phyloP scores from a whole-genome alignment of 2,888 invertebrate genomes.

The Polyommatus icarus region DNA sequence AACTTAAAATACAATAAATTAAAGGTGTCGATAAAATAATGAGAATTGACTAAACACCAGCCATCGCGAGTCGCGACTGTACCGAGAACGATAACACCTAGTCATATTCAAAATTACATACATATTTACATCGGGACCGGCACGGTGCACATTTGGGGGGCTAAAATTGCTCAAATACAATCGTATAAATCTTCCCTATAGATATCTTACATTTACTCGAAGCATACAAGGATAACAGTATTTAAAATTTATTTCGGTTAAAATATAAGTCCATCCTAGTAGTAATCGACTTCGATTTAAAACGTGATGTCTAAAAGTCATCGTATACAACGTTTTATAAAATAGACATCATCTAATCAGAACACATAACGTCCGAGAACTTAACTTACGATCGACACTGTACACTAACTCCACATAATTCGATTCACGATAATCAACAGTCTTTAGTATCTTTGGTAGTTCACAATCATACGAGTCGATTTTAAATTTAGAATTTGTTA shows the following conservation, averaged over 20 bases:
- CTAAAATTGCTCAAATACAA: conserved; percentile 69
- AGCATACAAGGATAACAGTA: conserved; percentile 77
- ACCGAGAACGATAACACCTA: conserved; percentile 43
- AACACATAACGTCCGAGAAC: conserved; percentile 52
- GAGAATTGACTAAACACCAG: conserved; percentile 46
- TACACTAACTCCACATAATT: conserved; percentile 45
- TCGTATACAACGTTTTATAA: conserved; percentile 79
- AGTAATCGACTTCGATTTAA: conserved; percentile 64
- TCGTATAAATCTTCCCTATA: conserved; percentile 76
- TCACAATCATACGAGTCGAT: conserved; percentile 40
- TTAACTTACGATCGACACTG: conserved; percentile 45
- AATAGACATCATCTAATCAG: conserved; percentile 70
- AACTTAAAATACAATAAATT: conserved; percentile 52
- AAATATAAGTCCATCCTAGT: conserved; percentile 67
- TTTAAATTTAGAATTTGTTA: conserved; percentile 44
- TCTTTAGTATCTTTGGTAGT: conserved; percentile 53
- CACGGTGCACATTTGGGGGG: conserved; percentile 55
- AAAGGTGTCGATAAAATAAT: conserved; percentile 52
- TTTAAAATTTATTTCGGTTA: conserved; percentile 75
- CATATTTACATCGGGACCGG: conserved; percentile 60
- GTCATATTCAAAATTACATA: conserved; percentile 58
- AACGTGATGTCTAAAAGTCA: conserved; percentile 71
- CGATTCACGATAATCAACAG: conserved; percentile 42
- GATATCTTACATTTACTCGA: conserved; percentile 63
- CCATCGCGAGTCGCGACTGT: conserved; percentile 38